A percentile compares a stretch with the other conserved stretches of the same genome.
These are phyloP conservation scores for Malurus splendens DNA, from an alignment of 2,797 vertebrate species.

Conservation along the genomic window DNA sequence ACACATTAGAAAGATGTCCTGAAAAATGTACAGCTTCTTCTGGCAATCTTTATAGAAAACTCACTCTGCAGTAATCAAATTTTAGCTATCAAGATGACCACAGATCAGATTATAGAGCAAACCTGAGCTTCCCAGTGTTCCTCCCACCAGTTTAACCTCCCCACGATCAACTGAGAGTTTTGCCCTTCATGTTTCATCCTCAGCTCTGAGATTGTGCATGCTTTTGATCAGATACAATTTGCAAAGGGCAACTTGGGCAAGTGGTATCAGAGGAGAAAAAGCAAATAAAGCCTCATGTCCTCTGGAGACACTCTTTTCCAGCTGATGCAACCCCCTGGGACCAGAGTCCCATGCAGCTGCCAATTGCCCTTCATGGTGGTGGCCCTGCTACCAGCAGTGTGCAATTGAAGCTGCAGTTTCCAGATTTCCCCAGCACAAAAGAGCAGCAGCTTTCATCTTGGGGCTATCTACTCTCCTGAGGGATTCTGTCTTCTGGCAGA, in stretches of 20 bases:
- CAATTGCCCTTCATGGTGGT: background rate
- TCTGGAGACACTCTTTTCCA: background rate
- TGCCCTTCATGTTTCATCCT: background rate
- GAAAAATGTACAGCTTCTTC: background rate
- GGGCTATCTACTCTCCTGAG: background rate
- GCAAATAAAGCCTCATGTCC: background rate
- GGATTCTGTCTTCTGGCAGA: background rate
- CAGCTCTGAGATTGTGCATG: background rate
- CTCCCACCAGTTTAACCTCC: background rate
- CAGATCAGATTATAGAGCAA: background rate
- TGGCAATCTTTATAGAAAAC: background rate
- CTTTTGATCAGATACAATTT: background rate
- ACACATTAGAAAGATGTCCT: background rate
- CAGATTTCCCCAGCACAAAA: background rate
- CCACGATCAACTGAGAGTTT: background rate
- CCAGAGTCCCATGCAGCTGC: background rate
- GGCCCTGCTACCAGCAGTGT: background rate
- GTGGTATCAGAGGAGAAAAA: background rate
- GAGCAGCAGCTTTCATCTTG: background rate
- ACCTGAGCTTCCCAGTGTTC: background rate
- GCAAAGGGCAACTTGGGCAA: background rate
- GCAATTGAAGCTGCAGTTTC: fast-evolving
- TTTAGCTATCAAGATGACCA: background rate
- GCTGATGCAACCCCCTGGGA: background rate
- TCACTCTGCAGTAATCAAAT: background rate